Base-by-base conservation (phyloP, 2,113 vertebrate genomes). In the Brachirus orientalis region DNA sequence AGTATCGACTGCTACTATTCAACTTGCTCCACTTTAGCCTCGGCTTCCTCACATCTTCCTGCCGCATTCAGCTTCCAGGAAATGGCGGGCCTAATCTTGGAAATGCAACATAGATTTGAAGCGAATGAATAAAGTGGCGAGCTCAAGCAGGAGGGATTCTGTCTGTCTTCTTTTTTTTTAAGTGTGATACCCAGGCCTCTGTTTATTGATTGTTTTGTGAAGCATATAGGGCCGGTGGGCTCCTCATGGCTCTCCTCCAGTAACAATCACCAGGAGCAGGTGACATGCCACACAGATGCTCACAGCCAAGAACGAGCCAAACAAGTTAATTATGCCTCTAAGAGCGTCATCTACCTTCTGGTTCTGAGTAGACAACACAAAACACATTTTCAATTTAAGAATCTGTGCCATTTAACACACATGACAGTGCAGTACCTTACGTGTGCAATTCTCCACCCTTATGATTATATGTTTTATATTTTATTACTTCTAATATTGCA, bases 261-360 rank as follows among this genome's bases (percentile, higher is more conserved):
- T 90, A 86, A 82, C 72, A 84, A 84, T 76, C 79, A 86, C 74
- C 45, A 53, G 63, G 71, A 82, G 69, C 73, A 72, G 77, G 80
- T 79, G 85, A 86, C 82, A 60, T 63, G 77, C 74, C 83, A 69
- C 79, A 67, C 74, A 83, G 58, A 72, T 77, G 75, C 83, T 78
- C 28, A 72, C 63, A 72, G 69, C 71, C 69, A 44, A 37, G 77
- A 80, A 76, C 63, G 63, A 79, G 77, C 76, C 69, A 83, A 85
- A 83, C 72, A 83, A 80, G 75, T 85, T 88, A 85, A 91, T 92
- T 88, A 88, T 83, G 73, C 66, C 72, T 84, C 80, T 50, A 76
- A 80, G 80, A 84, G 64, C 69, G 62, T 77, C 75, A 78, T 88
- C 79, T 82, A 62, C 79, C 86, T 86, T 59, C 71, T 54, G 69